A percentile compares a stretch with the other conserved stretches of the same genome.
Evolutionary conservation across 2,113 vertebrate genomes (phyloP).

Genomic region (Indri indri): DNA sequence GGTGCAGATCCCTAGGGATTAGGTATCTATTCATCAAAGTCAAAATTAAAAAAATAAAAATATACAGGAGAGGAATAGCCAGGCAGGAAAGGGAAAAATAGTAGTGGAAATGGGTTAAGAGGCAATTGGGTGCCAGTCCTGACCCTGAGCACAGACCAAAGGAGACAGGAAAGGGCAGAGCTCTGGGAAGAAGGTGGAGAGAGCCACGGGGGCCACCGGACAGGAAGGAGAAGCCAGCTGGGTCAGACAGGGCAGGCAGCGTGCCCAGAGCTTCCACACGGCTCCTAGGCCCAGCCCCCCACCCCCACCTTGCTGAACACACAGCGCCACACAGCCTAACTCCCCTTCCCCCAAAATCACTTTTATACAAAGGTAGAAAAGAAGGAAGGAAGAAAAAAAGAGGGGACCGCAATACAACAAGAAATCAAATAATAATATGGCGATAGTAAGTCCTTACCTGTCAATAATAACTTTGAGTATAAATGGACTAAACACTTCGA

Average conservation of each 20-base stretch:
- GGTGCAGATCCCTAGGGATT: neutral
- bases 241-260: neutral
- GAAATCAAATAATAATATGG: no score
- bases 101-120: neutral
- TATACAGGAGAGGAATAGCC: neutral
- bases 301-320: slow-evolving; percentile 75
- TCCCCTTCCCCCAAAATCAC: slow-evolving; percentile 59
- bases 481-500: no score
- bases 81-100: neutral
- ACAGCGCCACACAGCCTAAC: slow-evolving; percentile 79
- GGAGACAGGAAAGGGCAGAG: neutral
- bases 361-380: no score
- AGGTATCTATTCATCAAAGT: neutral
- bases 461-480: no score
- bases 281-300: slow-evolving; percentile 79
- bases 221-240: neutral
- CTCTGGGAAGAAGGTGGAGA: neutral
- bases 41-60: neutral
- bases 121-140: slow-evolving; percentile 25
- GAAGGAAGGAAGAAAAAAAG: no score
- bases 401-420: no score
- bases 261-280: slow-evolving; percentile 77
- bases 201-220: neutral
- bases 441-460: no score
- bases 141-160: neutral